Percentiles rank a stretch among this genome's conserved stretches.
Conservation (phyloP, 2,113 vertebrate genomes). For the Proterorhinus semilunaris region DNA sequence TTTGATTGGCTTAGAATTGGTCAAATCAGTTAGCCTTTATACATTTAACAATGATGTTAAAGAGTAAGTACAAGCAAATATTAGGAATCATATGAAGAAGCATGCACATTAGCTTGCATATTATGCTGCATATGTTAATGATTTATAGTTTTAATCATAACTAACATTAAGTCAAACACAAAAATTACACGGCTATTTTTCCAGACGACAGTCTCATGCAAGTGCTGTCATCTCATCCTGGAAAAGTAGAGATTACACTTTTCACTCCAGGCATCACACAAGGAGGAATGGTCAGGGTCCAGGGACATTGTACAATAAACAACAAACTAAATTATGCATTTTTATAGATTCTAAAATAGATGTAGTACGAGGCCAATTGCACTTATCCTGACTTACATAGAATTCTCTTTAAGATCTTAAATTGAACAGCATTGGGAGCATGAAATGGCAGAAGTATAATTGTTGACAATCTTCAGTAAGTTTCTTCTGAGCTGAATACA, state of each 20-base stretch:
- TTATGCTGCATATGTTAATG: conserved; percentile 4
- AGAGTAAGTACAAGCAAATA: neutral
- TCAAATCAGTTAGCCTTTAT: conserved; percentile 21
- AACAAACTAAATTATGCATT: neutral
- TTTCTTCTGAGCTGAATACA: neutral
- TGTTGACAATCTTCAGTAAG: neutral
- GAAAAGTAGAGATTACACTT: neutral
- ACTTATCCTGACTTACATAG: neutral
- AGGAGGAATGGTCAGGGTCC: neutral
- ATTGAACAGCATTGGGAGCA: neutral
- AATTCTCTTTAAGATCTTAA: neutral
- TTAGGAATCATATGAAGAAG: neutral
- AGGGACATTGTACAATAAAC: conserved; percentile 18
- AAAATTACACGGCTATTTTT: neutral
- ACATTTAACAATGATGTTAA: conserved; percentile 25
- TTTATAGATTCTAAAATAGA: neutral
- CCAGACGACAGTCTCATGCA: neutral
- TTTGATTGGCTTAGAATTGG: conserved; percentile 47
- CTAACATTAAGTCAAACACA: neutral
- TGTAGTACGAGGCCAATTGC: neutral
- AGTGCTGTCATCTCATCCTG: neutral
- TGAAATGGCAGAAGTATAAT: no score
- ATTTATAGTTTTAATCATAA: neutral
- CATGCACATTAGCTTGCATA: conserved; percentile 38
- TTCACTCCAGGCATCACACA: neutral